phyloP scores from a whole-genome alignment of 2,888 invertebrate genomes.

The Melieria picta region DNA sequence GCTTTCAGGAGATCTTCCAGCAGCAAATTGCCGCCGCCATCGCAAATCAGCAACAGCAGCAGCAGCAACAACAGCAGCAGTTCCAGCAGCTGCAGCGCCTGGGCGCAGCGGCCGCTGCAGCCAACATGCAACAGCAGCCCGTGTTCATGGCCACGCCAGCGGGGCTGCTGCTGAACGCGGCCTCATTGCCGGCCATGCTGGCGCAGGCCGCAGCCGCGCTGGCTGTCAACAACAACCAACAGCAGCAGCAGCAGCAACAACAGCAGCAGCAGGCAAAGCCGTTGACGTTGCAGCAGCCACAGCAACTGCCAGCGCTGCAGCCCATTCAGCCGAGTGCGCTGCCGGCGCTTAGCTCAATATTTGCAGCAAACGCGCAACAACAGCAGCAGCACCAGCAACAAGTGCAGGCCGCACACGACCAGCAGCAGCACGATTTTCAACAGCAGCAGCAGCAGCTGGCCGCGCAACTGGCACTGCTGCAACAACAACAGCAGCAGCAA shows the following conservation, averaged over 20 bases:
- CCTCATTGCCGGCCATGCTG: constrained; percentile 63
- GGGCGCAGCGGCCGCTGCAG: constrained; percentile 55
- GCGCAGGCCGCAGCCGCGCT: constrained; percentile 60
- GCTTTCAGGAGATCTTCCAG: constrained; percentile 58
- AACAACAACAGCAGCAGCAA: constrained; percentile 52
- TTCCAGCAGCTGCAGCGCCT: constrained; percentile 48
- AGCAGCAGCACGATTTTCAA: constrained; percentile 41
- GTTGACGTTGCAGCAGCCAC: constrained; percentile 42
- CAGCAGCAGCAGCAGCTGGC: constrained; percentile 46
- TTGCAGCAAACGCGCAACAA: constrained; percentile 50
- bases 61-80: constrained; percentile 57
- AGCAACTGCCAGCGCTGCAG: constrained; percentile 60
- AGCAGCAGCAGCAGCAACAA: constrained; percentile 51
- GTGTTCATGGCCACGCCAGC: constrained; percentile 65
- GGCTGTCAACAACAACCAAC: constrained; percentile 56
- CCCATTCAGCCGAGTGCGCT: constrained; percentile 55
- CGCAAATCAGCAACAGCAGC: constrained; percentile 51
- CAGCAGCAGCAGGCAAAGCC: constrained; percentile 46
- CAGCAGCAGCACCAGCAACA: constrained; percentile 45
- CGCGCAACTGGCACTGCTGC: constrained; percentile 3
- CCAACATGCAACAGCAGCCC: constrained; percentile 57
- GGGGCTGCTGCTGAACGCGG: constrained; percentile 61
- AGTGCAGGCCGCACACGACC: constrained; percentile 45
- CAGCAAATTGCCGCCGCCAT: constrained; percentile 52
- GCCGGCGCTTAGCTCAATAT: constrained; percentile 61